Evolutionary conservation across 2,888 invertebrate species (phyloP), one percentile per base, ranked within the genome.

Genomic region (Drosophila stalkeri): DNA sequence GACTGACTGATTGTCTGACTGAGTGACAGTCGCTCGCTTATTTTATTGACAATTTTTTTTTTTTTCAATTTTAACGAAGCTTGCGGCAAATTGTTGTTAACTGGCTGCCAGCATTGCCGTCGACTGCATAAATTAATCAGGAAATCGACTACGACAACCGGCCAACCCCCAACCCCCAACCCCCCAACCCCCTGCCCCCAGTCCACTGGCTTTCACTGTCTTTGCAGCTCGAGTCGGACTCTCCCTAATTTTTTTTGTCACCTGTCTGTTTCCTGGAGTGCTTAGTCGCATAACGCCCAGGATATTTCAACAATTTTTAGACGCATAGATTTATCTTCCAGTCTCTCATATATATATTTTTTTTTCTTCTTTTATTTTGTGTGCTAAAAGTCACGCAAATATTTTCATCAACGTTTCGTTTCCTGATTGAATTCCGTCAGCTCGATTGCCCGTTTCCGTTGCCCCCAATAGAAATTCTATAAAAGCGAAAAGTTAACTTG

Each of bases 31-130:
- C 77, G 54, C 78, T 77, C 77, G 68, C 75, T 86, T 86, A 86
- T 90, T 88, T 83, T 87, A 83, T 90, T 88, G 89, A 86, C 89
- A 86, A 82, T 82, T 90, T 90, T 6, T 12, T 37, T 37, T 37
- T 37, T 37, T 75, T 76, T 89, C 84, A 89, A 85, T 85, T 85
- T 89, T 77, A 80, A 82, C 86, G 71, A 77, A 80, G 80, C 90
- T 82, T 86, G 90, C 90, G 90, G 85, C 90, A 86, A 86, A 90
- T 90, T 86, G 86, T 85, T 85, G 85, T 82, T 86, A 85, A 85
- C 86, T 82, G 78, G 88, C 85, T 82, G 72, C 64, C 77, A 65
- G 55, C 67, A 46, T 56, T 46, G 51, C 35, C 64, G 68, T 68
- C 73, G 73, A 73, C 75, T 89, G 84, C 85, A 89, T 88, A 88